These are phyloP conservation scores for Panzeria rudis DNA, from an alignment of 2,888 invertebrate species.

Conservation along the genomic window DNA sequence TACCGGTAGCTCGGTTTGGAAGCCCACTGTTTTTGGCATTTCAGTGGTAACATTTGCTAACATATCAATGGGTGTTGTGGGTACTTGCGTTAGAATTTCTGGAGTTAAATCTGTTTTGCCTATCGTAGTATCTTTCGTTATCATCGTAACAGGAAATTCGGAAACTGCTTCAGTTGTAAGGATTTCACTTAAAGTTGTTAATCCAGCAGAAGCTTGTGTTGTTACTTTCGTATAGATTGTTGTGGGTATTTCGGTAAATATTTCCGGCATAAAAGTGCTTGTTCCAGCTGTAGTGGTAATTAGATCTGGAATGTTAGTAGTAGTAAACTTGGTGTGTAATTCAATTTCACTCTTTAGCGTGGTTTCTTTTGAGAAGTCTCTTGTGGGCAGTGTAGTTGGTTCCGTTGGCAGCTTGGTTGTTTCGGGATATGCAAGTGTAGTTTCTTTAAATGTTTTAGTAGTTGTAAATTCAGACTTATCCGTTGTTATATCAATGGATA, in stretches of 20 bases:
- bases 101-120: background rate
- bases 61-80: background rate
- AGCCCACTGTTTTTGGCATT: background rate
- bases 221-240: background rate
- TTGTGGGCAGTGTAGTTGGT: background rate
- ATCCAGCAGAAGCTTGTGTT: background rate
- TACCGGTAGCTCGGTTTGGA: background rate
- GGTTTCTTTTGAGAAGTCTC: background rate
- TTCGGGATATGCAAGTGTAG: too few relatives aligned
- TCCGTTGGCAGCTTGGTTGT: too few relatives aligned
- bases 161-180: background rate
- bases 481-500: background rate
- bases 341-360: background rate
- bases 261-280: background rate
- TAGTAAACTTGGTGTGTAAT: background rate
- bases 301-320: background rate
- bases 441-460: background rate
- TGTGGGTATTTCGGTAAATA: constrained; percentile 12
- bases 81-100: background rate
- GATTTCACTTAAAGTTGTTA: background rate
- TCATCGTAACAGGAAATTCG: background rate
- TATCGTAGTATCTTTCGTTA: background rate
- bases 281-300: background rate
- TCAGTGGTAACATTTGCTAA: background rate
- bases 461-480: background rate